Evolutionary conservation across 2,888 invertebrate genomes (phyloP), one percentile per base, ranked within the genome.

Genomic region (Thyatira batis): DNA sequence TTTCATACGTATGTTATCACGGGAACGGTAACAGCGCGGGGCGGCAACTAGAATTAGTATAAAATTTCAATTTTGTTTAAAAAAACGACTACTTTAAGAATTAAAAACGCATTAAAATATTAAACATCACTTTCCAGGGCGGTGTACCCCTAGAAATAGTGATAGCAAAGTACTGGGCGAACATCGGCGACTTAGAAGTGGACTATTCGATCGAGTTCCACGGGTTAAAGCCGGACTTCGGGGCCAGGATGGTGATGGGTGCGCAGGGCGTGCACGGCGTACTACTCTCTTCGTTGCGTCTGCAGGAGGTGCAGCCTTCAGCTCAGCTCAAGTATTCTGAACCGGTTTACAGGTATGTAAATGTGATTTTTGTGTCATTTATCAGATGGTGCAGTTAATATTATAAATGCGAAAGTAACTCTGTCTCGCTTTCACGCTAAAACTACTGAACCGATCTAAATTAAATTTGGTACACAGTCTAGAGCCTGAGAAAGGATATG

Each of bases 81-180:
- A n/a, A n/a, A n/a, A n/a, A n/a, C n/a, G n/a, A n/a, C n/a, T n/a
- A n/a, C n/a, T n/a, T n/a, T n/a, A n/a, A n/a, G n/a, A n/a, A n/a
- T n/a, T n/a, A n/a, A n/a, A n/a, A n/a, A n/a, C n/a, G n/a, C n/a
- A n/a, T n/a, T n/a, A n/a, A n/a, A n/a, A n/a, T 10, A 1, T 2
- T 25, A 17, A 6, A 33, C 3, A 8, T 13, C 5, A 25, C n/a
- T 55, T 62, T 53, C 11, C 77, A 95, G 94, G 95, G 95, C 54
- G 95, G 95, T 57, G 90, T 95, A 21, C 95, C 97, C 20, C 84
- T 99, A 56, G 99, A 99, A 89, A 89, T 99, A 44, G 97, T 96
- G 54, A 93, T 99, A 58, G 98, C 98, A 8, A 98, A 98, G 85
- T 98, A 97, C 93, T 99, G 98, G 98, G 97, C 98, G 9, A 97